phyloP scores from a whole-genome alignment of 1,140 invertebrate genomes.

The Maconellicoccus hirsutus region DNA sequence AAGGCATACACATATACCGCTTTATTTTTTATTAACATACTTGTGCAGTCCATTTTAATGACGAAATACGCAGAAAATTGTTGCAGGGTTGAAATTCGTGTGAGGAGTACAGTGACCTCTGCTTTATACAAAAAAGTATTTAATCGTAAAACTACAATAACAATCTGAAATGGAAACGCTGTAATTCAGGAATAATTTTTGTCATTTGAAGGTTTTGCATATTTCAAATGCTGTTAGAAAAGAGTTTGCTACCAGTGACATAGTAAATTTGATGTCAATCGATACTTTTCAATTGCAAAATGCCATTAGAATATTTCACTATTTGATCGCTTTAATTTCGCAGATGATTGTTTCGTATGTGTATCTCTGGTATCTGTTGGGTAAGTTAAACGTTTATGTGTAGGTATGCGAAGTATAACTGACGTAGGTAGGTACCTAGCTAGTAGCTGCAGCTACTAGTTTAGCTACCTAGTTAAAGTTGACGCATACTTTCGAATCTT shows the following conservation, averaged over 20 bases:
- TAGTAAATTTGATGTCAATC: constrained; percentile 87
- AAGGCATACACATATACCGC: not conserved
- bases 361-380: constrained; percentile 76
- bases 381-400: not conserved
- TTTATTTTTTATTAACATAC: not conserved
- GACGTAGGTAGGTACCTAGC: too few relatives aligned
- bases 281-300: constrained; percentile 77
- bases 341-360: constrained; percentile 81
- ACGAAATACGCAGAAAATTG: not conserved
- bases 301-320: constrained; percentile 78
- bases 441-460: too few relatives aligned
- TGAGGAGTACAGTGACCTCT: not conserved
- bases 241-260: constrained; percentile 78
- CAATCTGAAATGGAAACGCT: not conserved
- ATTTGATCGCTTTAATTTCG: constrained; percentile 91
- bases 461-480: too few relatives aligned
- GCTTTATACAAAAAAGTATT: not conserved
- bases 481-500: too few relatives aligned
- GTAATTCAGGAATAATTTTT: not conserved
- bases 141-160: not conserved
- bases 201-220: constrained; percentile 42
- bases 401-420: too few relatives aligned
- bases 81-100: not conserved
- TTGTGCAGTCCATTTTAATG: not conserved
- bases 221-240: constrained; percentile 67